Evolutionary conservation across 2,113 vertebrate genomes (phyloP).

Genomic region (Xiphias gladius): DNA sequence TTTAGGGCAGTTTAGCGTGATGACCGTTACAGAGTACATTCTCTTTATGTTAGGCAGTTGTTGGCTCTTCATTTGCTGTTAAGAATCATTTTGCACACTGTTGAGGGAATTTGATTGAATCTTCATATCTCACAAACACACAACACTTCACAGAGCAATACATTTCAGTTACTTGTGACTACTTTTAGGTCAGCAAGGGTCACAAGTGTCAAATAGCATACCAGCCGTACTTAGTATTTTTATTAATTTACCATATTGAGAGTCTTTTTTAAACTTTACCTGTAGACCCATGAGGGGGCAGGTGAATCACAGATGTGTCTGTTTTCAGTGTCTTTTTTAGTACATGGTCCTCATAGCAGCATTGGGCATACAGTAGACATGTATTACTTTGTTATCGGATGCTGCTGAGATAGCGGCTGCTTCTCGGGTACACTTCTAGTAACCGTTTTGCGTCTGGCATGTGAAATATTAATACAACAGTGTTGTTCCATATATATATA

Average conservation of each 20-base stretch:
- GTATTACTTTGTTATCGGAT: constrained; percentile 20
- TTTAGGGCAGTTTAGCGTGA: constrained; percentile 48
- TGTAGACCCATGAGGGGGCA: neutral
- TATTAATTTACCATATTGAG: neutral
- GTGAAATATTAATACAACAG: constrained; percentile 62
- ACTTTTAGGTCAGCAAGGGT: neutral
- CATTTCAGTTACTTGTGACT: neutral
- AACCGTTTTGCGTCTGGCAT: constrained; percentile 12
- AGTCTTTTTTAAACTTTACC: constrained; percentile 3
- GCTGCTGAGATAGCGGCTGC: constrained; percentile 38
- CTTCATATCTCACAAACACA: constrained; percentile 22
- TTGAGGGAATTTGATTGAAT: neutral
- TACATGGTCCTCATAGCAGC: neutral
- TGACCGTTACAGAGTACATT: constrained; percentile 46
- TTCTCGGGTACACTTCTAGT: constrained; percentile 13
- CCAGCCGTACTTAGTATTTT: constrained; percentile 5
- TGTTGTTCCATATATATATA: neutral
- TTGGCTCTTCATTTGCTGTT: neutral
- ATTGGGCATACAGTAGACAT: constrained; percentile 11
- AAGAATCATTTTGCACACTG: constrained; percentile 26
- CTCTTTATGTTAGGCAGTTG: constrained; percentile 5
- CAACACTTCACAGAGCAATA: constrained; percentile 7
- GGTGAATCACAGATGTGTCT: constrained; percentile 13
- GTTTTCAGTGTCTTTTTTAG: constrained; percentile 27
- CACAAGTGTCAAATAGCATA: neutral